Evolutionary conservation across 2,113 vertebrate species (phyloP), one percentile per base, ranked within the genome.

Genomic region (Sarotherodon lohbergeri): DNA sequence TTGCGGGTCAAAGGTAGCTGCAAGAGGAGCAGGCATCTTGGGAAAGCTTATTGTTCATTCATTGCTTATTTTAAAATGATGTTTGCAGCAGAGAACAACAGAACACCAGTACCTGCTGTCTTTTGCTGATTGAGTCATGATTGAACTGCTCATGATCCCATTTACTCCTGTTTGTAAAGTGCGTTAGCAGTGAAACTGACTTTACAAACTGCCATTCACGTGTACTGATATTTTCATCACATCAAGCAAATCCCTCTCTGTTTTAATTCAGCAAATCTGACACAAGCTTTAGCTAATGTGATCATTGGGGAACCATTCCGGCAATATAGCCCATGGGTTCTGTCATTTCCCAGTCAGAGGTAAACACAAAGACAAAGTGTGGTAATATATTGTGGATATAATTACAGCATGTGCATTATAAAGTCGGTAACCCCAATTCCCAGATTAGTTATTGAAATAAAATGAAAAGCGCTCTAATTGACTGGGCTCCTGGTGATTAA

Each of bases 381-480:
- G 93, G 90, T 93, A 94, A 95, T 95, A 94, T 90, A 93, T 94
- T 92, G 86, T 81, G 83, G 56, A 93, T 93, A 90, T 91, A 94
- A 61, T 86, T 85, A 93, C 94, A 83, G 71, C 78, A 90, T 71
- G 87, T 90, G 90, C 63, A 86, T 92, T 91, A 89, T 90, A 86
- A 89, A 92, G 83, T 88, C 66, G 24, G 59, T 83, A 91, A 88
- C 84, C 79, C 86, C 81, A 91, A 94, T 96, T 97, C 95, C 96
- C 97, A 86, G 50, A 93, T 94, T 96, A 96, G 96, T 96, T 97
- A 97, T 96, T 97, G 96, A 96, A 97, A 96, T 97, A 95, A 97
- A 97, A 97, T 97, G 96, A 97, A 98, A 97, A 97, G 94, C 96
- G 92, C 94, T 97, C 95, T 97, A 97, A 98, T 97, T 97, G 97